Conservation (phyloP, 2,797 vertebrate species). For the Molossus molossus region DNA sequence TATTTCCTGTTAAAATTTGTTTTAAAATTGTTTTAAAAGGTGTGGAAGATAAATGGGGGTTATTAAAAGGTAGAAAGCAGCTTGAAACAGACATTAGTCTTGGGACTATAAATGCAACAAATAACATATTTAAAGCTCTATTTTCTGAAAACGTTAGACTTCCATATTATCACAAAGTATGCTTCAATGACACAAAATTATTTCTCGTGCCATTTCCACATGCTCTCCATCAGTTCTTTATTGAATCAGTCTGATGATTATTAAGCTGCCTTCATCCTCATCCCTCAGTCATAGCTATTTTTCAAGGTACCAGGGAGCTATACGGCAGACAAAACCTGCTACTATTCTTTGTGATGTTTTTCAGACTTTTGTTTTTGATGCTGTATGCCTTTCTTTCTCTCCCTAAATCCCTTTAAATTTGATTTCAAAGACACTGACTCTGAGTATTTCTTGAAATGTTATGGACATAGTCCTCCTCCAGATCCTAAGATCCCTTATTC, state of each 20-base stretch:
- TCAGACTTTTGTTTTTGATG: slow-evolving; percentile 30
- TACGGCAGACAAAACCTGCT: neutral
- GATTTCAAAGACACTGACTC: neutral
- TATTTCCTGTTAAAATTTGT: slow-evolving; percentile 61
- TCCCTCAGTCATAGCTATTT: neutral
- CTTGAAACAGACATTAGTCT: slow-evolving; percentile 4
- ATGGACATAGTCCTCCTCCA: neutral
- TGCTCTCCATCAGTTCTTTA: neutral
- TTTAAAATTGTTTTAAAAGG: neutral
- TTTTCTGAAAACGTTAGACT: slow-evolving; percentile 58
- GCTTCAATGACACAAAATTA: slow-evolving; percentile 57
- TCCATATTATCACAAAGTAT: neutral
- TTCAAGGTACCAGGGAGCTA: neutral
- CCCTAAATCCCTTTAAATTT: slow-evolving; percentile 5
- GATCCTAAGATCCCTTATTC: neutral
- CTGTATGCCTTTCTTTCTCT: neutral
- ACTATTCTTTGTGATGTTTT: neutral
- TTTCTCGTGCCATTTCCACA: neutral
- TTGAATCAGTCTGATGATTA: slow-evolving; percentile 23
- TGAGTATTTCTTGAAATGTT: slow-evolving; percentile 15
- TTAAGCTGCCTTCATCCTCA: neutral
- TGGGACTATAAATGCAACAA: slow-evolving; percentile 32
- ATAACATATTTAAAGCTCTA: slow-evolving; percentile 55
- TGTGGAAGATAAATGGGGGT: slow-evolving; percentile 15
- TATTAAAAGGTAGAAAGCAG: slow-evolving; percentile 15